phyloP scores from a whole-genome alignment of 1,140 invertebrate species.

The Oscheius sp. region DNA sequence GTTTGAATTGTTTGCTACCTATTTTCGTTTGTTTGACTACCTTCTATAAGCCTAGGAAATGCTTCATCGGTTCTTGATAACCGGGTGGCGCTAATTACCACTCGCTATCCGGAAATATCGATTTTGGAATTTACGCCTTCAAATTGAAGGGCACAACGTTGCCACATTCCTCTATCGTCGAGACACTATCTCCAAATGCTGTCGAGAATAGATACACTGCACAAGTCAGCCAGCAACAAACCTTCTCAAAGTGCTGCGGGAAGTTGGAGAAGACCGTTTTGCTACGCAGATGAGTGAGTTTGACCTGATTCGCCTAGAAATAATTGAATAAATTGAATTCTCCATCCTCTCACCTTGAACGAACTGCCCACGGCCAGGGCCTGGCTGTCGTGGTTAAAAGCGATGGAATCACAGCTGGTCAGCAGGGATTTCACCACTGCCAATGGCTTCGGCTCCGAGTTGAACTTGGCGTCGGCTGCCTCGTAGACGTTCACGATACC shows the following conservation, averaged over 20 bases:
- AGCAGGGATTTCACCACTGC: background rate
- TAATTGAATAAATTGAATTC: background rate
- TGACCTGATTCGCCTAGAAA: background rate
- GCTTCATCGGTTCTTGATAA: too few relatives aligned
- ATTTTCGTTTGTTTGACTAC: too few relatives aligned
- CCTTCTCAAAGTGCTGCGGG: conserved; percentile 1
- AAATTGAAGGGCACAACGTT: too few relatives aligned
- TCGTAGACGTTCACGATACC: conserved; percentile 15
- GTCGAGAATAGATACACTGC: too few relatives aligned
- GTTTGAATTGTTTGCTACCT: too few relatives aligned
- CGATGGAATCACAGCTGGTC: background rate
- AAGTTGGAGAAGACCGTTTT: background rate
- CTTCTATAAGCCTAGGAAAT: too few relatives aligned
- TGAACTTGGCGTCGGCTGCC: background rate
- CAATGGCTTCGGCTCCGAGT: background rate
- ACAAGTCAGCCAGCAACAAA: too few relatives aligned
- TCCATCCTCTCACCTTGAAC: background rate
- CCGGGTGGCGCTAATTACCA: too few relatives aligned
- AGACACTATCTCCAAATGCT: too few relatives aligned
- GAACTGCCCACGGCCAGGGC: background rate
- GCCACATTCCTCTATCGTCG: too few relatives aligned
- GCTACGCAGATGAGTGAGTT: background rate
- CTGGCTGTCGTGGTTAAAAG: conserved; percentile 9
- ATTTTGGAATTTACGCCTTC: too few relatives aligned
- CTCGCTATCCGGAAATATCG: too few relatives aligned